Evolutionary conservation across 2,888 invertebrate species (phyloP).

Genomic region (Euzetes globulus): DNA sequence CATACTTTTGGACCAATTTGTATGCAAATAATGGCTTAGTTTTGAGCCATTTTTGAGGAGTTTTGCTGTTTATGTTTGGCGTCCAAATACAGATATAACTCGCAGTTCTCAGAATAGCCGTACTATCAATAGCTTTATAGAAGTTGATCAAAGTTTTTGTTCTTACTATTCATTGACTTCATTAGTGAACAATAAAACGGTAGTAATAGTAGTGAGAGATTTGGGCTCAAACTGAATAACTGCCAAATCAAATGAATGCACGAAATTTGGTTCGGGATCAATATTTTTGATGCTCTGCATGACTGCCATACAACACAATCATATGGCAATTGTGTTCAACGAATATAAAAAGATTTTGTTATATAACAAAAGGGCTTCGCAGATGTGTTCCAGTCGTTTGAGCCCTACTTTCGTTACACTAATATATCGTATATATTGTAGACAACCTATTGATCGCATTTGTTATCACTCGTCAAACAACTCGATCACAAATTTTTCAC

Average conservation of each 20-base stretch:
- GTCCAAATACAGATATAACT: neutral
- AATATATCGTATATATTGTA: neutral
- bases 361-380: conserved; percentile 21
- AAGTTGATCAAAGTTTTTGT: neutral
- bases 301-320: conserved; percentile 13
- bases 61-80: neutral
- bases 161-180: neutral
- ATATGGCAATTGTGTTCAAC: neutral
- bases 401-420: conserved; percentile 5
- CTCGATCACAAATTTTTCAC: neutral
- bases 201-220: neutral
- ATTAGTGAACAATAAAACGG: neutral
- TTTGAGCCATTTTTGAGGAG: conserved; percentile 17
- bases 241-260: conserved; percentile 19
- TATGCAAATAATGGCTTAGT: conserved; percentile 27
- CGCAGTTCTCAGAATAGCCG: neutral
- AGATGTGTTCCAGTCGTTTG: conserved; percentile 20
- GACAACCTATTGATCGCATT: neutral
- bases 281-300: conserved; percentile 14
- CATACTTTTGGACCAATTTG: conserved; percentile 18
- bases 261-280: conserved; percentile 14
- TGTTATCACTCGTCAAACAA: neutral
- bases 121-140: neutral
- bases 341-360: conserved; percentile 16
- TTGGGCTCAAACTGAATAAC: neutral